phyloP scores from a whole-genome alignment of 2,113 vertebrate species.

The Rhynchopsitta pachyrhyncha region DNA sequence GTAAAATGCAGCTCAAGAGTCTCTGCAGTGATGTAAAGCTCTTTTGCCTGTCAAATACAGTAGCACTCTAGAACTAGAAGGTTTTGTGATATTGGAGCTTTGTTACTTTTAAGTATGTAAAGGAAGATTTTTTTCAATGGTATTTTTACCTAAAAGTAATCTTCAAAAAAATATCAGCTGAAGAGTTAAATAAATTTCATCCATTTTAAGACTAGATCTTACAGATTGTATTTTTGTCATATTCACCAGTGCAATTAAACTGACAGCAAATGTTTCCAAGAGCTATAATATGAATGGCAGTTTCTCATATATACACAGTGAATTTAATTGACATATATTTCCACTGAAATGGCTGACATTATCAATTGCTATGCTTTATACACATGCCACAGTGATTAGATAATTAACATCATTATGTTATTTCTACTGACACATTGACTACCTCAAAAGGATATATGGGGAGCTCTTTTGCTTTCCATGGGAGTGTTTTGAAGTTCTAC shows the following conservation, averaged over 20 bases:
- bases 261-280: not conserved
- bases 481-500: not conserved
- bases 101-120: not conserved
- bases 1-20: not conserved
- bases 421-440: not conserved
- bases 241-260: not conserved
- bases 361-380: not conserved
- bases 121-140: not conserved
- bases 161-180: not conserved
- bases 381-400: not conserved
- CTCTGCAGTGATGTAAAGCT: not conserved
- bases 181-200: not conserved
- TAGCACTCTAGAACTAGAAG: not conserved
- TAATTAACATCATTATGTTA: slow-evolving; percentile 47
- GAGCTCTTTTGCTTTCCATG: not conserved
- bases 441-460: not conserved
- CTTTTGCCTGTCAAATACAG: not conserved
- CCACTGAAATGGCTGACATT: slow-evolving; percentile 10
- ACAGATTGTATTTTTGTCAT: not conserved
- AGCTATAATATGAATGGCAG: not conserved
- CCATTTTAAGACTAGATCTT: not conserved
- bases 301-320: not conserved
- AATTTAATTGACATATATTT: slow-evolving; percentile 39
- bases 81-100: accelerated
- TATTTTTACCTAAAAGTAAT: not conserved